Evolutionary conservation across 2,888 invertebrate species (phyloP), one percentile per base, ranked within the genome.

Genomic region (Ophraella communa): DNA sequence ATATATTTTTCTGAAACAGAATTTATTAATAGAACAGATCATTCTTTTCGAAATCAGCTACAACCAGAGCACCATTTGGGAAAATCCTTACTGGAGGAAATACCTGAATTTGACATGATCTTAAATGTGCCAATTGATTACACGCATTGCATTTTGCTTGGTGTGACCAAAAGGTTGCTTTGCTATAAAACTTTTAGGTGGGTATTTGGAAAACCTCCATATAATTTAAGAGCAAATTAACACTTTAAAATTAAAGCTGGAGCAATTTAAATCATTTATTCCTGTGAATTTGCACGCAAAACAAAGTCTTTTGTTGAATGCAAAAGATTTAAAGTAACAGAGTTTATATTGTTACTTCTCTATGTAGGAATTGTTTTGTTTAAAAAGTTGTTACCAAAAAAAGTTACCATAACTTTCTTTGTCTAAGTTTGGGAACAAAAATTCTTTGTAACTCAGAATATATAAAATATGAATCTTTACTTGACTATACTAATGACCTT

Each of bases 301-400:
- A 49, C 67, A 10, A 52, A 62, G 18, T 53, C 67, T 24, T 30
- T 64, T 30, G 20, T 24, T 49, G 67, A 67, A 5, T 67, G 67
- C 57, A 67, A 67, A 56, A 53, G 64, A 52, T 67, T 62, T 30
- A 67, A 66, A 53, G 66, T 64, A 20, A 61, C 64, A 57, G 66
- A 66, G 49, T 66, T 66, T 57, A 56, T 63, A 57, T 39, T 66
- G n/a, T 56, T 61, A 20, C 33, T 66, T 39, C 55, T 66, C 17
- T 66, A 66, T 49, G 52, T 56, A 27, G 66, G 63, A 42, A 21
- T 56, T 20, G 47, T 66, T 51, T 55, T 66, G 55, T 66, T 66
- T 54, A 53, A 24, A 30, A 60, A 60, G n/a, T 14, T 51, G 27
- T 35, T 63, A 18, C 27, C 56, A 44, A 49, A 23, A 27, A 63